Conservation (phyloP, 2,113 vertebrate species). For the Leptocoma aspasia region DNA sequence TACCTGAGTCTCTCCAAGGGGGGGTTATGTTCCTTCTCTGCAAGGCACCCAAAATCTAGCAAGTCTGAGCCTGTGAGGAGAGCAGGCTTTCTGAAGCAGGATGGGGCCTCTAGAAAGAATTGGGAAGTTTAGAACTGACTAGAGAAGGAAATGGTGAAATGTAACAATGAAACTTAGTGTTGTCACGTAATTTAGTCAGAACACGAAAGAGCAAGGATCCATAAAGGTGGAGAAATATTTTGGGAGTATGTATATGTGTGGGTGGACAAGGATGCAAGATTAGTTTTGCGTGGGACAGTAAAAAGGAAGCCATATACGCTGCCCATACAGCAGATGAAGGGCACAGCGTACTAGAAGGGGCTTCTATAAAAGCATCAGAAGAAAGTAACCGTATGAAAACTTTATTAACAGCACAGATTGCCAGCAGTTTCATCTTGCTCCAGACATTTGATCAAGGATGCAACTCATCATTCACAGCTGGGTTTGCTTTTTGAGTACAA, state of each 20-base stretch:
- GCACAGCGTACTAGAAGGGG: neutral
- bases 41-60: neutral
- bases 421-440: neutral
- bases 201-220: neutral
- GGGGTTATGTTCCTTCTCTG: neutral
- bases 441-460: neutral
- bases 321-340: neutral
- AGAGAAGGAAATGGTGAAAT: neutral
- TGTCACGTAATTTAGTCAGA: neutral
- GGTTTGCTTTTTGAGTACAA: neutral
- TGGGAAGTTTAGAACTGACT: neutral
- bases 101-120: neutral
- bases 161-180: neutral
- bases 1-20: neutral
- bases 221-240: neutral
- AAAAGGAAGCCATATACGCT: constrained; percentile 5
- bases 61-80: neutral
- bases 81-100: neutral
- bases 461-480: constrained; percentile 11
- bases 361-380: neutral
- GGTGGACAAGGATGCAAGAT: neutral
- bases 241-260: neutral
- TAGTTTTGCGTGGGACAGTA: neutral
- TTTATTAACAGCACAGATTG: neutral
- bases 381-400: neutral